Evolutionary conservation across 2,797 vertebrate species (phyloP), one percentile per base, ranked within the genome.

Genomic region (Zalophus californianus): DNA sequence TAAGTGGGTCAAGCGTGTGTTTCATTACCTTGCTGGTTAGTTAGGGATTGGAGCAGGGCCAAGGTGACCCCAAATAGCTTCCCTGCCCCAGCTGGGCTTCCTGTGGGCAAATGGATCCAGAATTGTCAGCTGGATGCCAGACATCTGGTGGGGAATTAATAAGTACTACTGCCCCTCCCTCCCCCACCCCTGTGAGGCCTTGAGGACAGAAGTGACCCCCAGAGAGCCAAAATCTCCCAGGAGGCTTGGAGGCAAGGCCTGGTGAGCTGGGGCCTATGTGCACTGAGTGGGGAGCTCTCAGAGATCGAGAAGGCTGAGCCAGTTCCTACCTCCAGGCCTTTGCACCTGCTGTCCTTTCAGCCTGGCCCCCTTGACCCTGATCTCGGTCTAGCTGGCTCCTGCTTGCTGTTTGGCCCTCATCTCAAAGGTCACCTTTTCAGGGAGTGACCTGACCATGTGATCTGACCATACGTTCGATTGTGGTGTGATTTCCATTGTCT

Each of bases 21-120:
- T 64, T 54, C 25, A 13, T 68, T 41, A 48, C 82, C 44, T 94
- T 18, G 27, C 79, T 90, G 70, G 83, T 80, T 64, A 93, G 89
- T 77, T 70, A 94, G 89, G 56, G 82, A 50, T 5, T 92, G 58
- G 62, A 86, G 41, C 21, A 5, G 52, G 1, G 68, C 73, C 58
- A 0, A 18, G 56, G 32, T 93, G 96, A 93, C 90, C 91, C 95
- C 80, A 58, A 88, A 89, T 83, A 83, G 70, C 94, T 93, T 50
- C 50, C 27, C 15, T 54, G 41, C n/a, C 80, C 75, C 8, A 9
- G 86, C 54, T 66, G 86, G 92, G 86, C 83, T 93, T 93, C 91
- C 91, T 70, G 64, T 58, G 78, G 90, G 56, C 83, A 90, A 93
- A 89, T 14, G 25, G 62, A 58, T 89, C 95, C 89, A 86, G 93